A percentile compares a stretch with the other conserved stretches of the same genome.
Evolutionary conservation across 1,140 invertebrate genomes (phyloP).

Genomic region (Sogatella furcifera): DNA sequence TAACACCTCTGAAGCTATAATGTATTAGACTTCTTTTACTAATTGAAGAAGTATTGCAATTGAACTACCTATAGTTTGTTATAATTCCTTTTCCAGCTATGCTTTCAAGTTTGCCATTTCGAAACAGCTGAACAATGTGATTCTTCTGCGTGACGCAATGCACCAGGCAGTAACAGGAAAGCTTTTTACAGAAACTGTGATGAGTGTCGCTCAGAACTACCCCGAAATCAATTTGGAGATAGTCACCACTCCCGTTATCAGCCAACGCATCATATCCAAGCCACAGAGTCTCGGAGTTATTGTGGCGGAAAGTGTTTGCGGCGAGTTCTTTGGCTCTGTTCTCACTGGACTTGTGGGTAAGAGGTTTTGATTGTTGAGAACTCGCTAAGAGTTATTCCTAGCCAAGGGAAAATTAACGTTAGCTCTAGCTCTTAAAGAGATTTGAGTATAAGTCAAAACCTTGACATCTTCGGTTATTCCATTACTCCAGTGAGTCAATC

Average conservation of each 20-base stretch:
- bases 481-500: too few relatives aligned
- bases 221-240: conserved; percentile 4
- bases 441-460: too few relatives aligned
- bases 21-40: too few relatives aligned
- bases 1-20: too few relatives aligned
- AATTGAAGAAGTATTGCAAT: too few relatives aligned
- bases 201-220: conserved; percentile 1
- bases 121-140: conserved; percentile 3
- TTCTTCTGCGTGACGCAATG: not conserved
- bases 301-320: not conserved
- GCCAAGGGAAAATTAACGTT: too few relatives aligned
- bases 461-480: too few relatives aligned
- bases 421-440: too few relatives aligned
- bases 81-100: not conserved
- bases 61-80: too few relatives aligned
- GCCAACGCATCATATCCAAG: not conserved
- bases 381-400: not conserved
- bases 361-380: not conserved
- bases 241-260: not conserved
- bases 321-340: not conserved
- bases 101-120: conserved; percentile 11
- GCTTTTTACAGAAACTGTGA: conserved; percentile 2
- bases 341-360: not conserved
- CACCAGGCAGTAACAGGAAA: conserved; percentile 5
- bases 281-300: not conserved